Percentiles rank a stretch among this genome's conserved stretches.
phyloP scores from a whole-genome alignment of 2,797 vertebrate genomes.

The Anomalospiza imberbis region DNA sequence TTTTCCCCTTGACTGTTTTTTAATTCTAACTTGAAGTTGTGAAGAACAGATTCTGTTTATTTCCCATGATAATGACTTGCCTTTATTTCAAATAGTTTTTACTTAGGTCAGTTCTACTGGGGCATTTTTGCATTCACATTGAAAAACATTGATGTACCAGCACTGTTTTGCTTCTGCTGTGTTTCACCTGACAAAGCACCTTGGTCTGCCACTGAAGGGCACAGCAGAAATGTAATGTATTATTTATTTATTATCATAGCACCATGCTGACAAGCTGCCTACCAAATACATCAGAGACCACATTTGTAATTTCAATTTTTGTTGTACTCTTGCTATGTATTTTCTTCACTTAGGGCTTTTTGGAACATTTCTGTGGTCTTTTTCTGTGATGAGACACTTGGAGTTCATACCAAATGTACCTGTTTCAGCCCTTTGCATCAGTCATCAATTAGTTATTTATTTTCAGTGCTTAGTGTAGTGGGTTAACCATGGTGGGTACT shows the following conservation, averaged over 20 bases:
- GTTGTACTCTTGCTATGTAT: background rate
- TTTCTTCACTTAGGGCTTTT: background rate
- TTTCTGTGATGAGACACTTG: background rate
- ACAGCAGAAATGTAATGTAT: background rate
- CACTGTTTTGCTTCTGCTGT: background rate
- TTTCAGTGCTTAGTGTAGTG: background rate
- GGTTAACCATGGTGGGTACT: background rate
- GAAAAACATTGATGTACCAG: background rate
- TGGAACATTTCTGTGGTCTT: background rate
- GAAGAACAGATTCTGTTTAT: background rate
- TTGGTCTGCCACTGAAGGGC: conserved; percentile 29
- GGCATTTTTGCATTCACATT: background rate
- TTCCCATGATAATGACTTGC: background rate
- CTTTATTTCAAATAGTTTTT: background rate
- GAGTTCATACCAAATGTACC: background rate
- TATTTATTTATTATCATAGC: conserved; percentile 14
- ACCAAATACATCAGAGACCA: background rate
- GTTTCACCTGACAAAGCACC: conserved; percentile 7
- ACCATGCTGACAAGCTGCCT: background rate
- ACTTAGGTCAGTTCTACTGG: background rate
- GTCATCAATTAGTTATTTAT: background rate
- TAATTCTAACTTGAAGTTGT: background rate
- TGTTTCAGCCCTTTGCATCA: background rate
- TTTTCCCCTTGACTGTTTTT: background rate
- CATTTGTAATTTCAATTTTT: background rate